These are phyloP conservation scores for Gallinago nigripennis DNA, from an alignment of 2,797 vertebrate species.

Conservation along the genomic window DNA sequence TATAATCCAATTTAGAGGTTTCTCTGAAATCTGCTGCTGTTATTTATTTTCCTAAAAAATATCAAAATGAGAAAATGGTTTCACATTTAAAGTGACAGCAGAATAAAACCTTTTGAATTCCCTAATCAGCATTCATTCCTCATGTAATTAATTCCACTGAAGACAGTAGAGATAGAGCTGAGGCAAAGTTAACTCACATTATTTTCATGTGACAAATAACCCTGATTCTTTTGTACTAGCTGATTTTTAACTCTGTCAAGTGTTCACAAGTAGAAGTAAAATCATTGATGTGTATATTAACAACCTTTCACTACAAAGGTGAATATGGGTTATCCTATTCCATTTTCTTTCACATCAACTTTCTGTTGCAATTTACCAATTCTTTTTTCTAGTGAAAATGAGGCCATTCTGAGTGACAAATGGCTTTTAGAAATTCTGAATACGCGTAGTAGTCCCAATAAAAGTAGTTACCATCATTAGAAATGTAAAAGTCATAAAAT, in stretches of 20 bases:
- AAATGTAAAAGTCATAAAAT: not conserved
- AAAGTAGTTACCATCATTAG: not conserved
- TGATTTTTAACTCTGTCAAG: not conserved
- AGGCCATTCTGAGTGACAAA: not conserved
- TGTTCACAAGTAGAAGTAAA: not conserved
- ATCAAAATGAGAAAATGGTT: not conserved
- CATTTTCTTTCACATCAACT: not conserved
- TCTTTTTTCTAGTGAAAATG: conserved; percentile 6
- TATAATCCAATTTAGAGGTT: not conserved
- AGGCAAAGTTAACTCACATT: not conserved
- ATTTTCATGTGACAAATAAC: not conserved
- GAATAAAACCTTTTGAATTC: conserved; percentile 1
- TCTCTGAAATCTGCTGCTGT: not conserved
- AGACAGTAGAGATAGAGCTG: not conserved
- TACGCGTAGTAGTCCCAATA: not conserved
- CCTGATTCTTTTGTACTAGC: not conserved
- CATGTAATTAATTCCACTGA: not conserved
- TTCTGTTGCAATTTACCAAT: not conserved
- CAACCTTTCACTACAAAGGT: not conserved
- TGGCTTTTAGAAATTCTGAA: not conserved
- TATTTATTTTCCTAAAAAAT: conserved; percentile 25
- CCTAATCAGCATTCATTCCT: not conserved
- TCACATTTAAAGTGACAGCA: conserved; percentile 29
- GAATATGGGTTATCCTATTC: not conserved
- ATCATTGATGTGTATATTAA: not conserved